phyloP scores from a whole-genome alignment of 2,113 vertebrate genomes.

The Diadophis punctatus region DNA sequence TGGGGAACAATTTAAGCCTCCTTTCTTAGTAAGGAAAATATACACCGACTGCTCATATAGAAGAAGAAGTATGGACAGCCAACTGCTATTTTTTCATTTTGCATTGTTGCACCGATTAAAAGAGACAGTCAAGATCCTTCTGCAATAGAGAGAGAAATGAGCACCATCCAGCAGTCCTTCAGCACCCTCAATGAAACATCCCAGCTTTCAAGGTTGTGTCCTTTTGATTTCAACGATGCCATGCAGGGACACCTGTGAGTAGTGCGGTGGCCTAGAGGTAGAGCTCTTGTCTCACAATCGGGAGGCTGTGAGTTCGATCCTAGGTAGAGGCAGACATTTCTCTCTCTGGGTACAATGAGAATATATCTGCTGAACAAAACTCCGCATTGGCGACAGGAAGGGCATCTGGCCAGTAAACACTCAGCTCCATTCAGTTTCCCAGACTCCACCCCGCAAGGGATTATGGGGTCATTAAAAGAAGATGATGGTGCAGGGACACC shows the following conservation, averaged over 20 bases:
- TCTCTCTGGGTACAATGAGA: too few species aligned
- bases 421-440: too few species aligned
- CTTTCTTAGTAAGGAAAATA: background rate
- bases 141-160: background rate
- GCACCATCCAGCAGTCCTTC: background rate
- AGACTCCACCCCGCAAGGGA: too few species aligned
- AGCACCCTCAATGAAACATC: background rate
- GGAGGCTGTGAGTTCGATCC: too few species aligned
- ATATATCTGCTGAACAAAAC: too few species aligned
- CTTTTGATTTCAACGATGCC: background rate
- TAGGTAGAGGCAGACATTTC: too few species aligned
- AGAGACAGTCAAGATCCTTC: background rate
- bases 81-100: background rate
- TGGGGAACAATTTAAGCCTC: background rate
- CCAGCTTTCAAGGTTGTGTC: background rate
- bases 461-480: too few species aligned
- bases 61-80: background rate
- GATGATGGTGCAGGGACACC: background rate
- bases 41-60: background rate
- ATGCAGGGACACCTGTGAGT: background rate
- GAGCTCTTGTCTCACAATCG: too few species aligned
- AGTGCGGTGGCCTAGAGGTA: too few species aligned
- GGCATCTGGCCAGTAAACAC: too few species aligned
- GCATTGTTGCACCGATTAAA: background rate
- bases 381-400: too few species aligned